These are phyloP conservation scores for Autographa gamma DNA, from an alignment of 2,888 invertebrate species.

Conservation along the genomic window DNA sequence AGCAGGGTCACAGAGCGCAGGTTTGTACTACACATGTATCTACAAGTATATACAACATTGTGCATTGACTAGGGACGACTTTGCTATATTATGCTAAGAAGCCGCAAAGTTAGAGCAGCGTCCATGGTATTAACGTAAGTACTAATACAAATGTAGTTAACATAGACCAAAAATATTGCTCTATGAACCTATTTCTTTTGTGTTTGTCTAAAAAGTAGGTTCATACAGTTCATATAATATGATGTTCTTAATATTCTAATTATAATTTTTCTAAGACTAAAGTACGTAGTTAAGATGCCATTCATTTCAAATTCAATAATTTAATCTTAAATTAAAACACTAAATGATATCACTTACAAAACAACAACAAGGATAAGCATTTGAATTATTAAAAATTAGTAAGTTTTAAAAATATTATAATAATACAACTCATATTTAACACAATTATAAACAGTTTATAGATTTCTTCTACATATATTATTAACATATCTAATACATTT, in stretches of 20 bases:
- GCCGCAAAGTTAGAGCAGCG: background rate
- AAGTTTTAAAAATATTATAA: no score
- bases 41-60: slow-evolving; percentile 51
- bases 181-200: background rate
- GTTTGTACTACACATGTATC: slow-evolving; percentile 55
- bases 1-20: slow-evolving; percentile 8
- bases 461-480: no score
- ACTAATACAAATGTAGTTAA: background rate
- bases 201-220: background rate
- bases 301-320: background rate
- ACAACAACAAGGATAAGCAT: background rate
- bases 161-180: background rate
- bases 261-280: background rate
- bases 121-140: background rate
- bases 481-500: no score
- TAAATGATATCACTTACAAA: background rate
- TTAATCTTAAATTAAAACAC: background rate
- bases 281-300: background rate
- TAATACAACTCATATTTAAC: no score
- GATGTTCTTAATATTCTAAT: background rate
- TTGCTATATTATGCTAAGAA: slow-evolving; percentile 28
- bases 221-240: background rate
- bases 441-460: no score
- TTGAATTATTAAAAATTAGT: no score
- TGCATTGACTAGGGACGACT: slow-evolving; percentile 68